These are phyloP conservation scores for Scopus umbretta DNA, from an alignment of 2,113 vertebrate genomes.

Conservation along the genomic window DNA sequence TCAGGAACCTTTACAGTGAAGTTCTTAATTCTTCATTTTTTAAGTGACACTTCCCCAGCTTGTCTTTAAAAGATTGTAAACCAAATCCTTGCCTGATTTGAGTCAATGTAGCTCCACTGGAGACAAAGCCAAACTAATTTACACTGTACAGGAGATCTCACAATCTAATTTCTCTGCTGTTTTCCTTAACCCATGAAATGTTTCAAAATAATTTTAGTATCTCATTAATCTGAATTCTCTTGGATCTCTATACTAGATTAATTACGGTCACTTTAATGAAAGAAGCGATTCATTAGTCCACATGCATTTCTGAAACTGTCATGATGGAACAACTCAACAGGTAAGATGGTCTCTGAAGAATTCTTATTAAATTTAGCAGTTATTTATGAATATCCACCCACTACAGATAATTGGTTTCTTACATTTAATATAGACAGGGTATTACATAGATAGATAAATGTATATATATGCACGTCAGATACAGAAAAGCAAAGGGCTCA, in stretches of 20 bases:
- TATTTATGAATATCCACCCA: not conserved
- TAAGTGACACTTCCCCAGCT: not conserved
- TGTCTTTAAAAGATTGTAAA: not conserved
- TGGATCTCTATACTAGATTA: not conserved
- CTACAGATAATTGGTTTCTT: not conserved
- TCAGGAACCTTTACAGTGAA: not conserved
- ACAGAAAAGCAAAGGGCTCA: not conserved
- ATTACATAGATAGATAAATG: not conserved
- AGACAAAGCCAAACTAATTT: not conserved
- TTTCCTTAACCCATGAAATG: not conserved
- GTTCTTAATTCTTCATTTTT: not conserved
- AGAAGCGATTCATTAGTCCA: not conserved
- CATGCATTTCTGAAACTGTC: not conserved
- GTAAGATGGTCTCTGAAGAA: not conserved
- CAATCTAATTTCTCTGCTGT: not conserved
- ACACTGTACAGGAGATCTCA: not conserved
- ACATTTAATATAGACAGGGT: not conserved
- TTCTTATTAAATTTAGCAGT: not conserved
- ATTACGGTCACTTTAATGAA: not conserved
- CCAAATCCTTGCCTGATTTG: not conserved
- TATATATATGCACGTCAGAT: fast-evolving
- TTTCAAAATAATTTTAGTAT: not conserved
- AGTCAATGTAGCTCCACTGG: not conserved
- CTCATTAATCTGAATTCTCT: not conserved
- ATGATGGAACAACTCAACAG: not conserved